Conservation (phyloP, 2,888 invertebrate species). For the Andrena hattorfiana region DNA sequence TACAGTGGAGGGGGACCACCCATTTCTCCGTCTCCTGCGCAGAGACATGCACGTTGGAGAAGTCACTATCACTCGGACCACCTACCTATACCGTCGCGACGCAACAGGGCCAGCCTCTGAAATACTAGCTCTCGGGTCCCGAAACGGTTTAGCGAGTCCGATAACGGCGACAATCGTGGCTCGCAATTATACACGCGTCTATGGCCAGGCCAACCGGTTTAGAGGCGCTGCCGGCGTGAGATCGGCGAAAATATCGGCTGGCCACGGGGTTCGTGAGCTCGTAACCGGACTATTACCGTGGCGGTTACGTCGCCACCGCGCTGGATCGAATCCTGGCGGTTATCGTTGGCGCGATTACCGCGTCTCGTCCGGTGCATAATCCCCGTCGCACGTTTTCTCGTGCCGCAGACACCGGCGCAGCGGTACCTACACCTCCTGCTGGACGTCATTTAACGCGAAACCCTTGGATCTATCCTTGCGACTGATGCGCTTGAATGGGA, state of each 20-base stretch:
- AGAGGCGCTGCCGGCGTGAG: conserved; percentile 20
- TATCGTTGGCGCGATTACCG: conserved; percentile 19
- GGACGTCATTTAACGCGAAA: no score
- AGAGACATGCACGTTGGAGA: no score
- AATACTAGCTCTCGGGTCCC: conserved; percentile 32
- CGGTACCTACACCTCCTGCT: background rate
- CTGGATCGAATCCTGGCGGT: conserved; percentile 9
- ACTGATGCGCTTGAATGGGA: conserved; percentile 8
- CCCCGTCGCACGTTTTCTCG: background rate
- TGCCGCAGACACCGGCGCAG: background rate
- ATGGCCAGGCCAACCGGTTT: conserved; percentile 36
- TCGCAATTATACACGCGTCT: conserved; percentile 54
- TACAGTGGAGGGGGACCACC: no score
- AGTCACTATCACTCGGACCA: no score
- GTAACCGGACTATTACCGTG: conserved; percentile 50
- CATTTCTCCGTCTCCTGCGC: no score
- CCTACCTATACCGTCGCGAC: no score
- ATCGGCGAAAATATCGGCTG: conserved; percentile 56
- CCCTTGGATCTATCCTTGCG: background rate
- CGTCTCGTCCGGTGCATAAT: conserved; percentile 2
- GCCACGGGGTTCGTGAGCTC: conserved; percentile 36
- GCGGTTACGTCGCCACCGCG: conserved; percentile 39
- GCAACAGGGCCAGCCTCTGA: conserved; percentile 29
- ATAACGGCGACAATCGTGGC: conserved; percentile 56
- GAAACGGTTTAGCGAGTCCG: conserved; percentile 47